Base-by-base conservation (phyloP, 2,888 invertebrate species). In the Erynnis tages region DNA sequence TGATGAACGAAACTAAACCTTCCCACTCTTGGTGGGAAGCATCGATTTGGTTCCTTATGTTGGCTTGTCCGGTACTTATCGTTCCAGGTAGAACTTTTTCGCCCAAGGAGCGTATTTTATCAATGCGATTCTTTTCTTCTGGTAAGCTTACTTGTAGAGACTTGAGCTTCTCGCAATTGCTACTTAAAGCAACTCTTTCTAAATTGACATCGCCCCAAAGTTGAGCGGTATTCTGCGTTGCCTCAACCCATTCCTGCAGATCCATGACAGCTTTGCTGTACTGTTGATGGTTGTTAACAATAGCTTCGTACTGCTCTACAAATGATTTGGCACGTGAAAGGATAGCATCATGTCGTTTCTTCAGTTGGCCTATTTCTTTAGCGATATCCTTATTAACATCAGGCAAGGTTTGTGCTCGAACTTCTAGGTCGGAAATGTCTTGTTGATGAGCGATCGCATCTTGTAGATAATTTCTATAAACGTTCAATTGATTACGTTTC, bases 1-100 rank as follows among this genome's bases (percentile, higher is more conserved):
- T 92, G 1, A 96, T 92, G 13, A 94, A 91, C 0, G 96, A 94
- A 0, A 94, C 89, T 1, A 97, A 82, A 8, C 94, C 93, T 75
- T 96, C 95, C 97, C 97, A 97, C 82, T 97, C 96, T 71, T 96
- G 96, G 67, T 96, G 96, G 0, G 96, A 95, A 6, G 93, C 93
- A 70, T 97, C 96, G 32, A 97, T 94, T 84, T 97, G 96, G 7
- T 95, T 93, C 56, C 95, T 91, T n/a, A 97, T 94, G 63, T 95
- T 95, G 0, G 93, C 91, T 82, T 97, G 96, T 0, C 97, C 97
- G 35, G 91, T 92, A 67, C 94, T 95, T 25, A 95, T 88, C 0
- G 97, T 97, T 16, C 96, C 96, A 1, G 96, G 95, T 30, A 97
- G 92, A 0, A 98, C 97, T 75, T 96, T 96, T 73, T 97, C 96